phyloP scores from a whole-genome alignment of 2,797 vertebrate genomes.

The Phoxinus dragarum region DNA sequence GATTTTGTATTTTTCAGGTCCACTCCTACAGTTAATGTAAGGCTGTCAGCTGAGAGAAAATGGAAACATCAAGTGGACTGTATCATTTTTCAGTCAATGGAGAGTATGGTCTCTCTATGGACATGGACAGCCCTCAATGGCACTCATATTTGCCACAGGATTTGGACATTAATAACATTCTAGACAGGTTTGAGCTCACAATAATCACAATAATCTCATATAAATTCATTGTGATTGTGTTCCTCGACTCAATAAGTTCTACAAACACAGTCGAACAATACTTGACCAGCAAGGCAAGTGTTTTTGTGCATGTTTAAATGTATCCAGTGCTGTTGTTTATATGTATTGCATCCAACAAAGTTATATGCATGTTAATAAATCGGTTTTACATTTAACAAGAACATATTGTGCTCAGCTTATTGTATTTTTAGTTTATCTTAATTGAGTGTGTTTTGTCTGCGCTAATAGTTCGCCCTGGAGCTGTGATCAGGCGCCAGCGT shows the following conservation, averaged over 20 bases:
- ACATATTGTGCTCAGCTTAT: neutral
- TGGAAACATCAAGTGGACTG: constrained; percentile 23
- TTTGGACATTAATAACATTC: constrained; percentile 37
- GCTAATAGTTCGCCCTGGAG: constrained; percentile 24
- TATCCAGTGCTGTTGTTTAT: neutral
- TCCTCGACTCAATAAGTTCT: constrained; percentile 49
- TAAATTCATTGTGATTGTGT: constrained; percentile 50
- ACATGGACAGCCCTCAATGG: constrained; percentile 41
- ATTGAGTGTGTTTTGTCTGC: neutral
- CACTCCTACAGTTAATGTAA: constrained; percentile 53
- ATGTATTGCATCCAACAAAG: neutral
- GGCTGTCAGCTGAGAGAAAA: constrained; percentile 35
- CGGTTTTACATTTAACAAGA: constrained; percentile 1
- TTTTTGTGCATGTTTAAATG: neutral
- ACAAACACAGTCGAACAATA: constrained; percentile 25
- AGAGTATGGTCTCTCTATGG: constrained; percentile 42
- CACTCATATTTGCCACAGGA: constrained; percentile 31
- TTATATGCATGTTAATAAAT: neutral
- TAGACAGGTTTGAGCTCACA: constrained; percentile 39
- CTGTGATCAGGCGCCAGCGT: constrained; percentile 16
- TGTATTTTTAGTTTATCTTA: neutral
- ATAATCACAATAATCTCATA: constrained; percentile 48
- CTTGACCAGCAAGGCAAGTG: constrained; percentile 49
- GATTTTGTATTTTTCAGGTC: constrained; percentile 18
- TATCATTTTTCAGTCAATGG: constrained; percentile 46